Conservation (phyloP, 2,888 invertebrate genomes). For the Tubulanus polymorphus region DNA sequence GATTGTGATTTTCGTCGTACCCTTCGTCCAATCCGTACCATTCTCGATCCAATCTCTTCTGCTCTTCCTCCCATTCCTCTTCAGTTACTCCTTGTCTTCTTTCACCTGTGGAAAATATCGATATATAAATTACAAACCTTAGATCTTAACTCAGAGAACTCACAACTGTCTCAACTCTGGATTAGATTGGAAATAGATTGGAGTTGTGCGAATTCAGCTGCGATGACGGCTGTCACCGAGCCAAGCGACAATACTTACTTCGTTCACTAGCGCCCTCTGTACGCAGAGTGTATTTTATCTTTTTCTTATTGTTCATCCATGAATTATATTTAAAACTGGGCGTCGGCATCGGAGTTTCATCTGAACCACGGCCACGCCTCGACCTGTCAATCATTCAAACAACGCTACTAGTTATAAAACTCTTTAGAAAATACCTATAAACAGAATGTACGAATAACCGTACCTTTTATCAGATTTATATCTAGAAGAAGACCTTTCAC, state of each 20-base stretch:
- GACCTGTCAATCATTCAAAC: neutral
- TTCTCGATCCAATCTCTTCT: conserved; percentile 69
- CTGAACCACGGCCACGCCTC: conserved; percentile 1
- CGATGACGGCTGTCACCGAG: no score
- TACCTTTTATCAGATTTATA: neutral
- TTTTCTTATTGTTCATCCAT: conserved; percentile 66
- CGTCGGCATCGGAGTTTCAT: conserved; percentile 73
- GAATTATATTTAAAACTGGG: conserved; percentile 81
- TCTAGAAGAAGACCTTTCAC: neutral
- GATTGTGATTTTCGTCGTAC: conserved; percentile 77
- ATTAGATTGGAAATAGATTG: no score
- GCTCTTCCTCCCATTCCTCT: conserved; percentile 43
- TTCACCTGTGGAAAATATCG: neutral
- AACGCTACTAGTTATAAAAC: neutral
- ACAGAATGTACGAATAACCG: no score
- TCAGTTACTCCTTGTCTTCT: conserved; percentile 1
- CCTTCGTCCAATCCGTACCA: conserved; percentile 94
- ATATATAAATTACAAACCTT: neutral
- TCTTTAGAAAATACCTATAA: neutral
- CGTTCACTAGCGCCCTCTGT: conserved; percentile 49
- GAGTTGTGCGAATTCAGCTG: no score
- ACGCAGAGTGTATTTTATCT: conserved; percentile 52
- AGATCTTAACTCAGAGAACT: no score
- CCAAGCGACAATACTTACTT: no score
- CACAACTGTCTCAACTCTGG: no score